These are phyloP conservation scores for Urechis unicinctus DNA, from an alignment of 2,888 invertebrate genomes.

Conservation along the genomic window DNA sequence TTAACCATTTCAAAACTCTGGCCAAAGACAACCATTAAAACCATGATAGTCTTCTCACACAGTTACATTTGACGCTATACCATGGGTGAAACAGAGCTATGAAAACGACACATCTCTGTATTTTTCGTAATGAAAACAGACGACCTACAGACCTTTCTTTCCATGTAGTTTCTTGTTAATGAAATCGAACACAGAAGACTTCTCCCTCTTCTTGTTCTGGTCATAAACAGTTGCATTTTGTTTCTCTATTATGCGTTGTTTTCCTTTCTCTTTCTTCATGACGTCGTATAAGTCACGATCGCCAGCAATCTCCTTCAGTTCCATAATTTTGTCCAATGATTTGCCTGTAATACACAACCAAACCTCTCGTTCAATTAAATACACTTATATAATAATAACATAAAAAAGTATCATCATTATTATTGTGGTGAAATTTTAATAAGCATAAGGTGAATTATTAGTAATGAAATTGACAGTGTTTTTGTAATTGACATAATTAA, in stretches of 20 bases:
- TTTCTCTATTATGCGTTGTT: conserved; percentile 25
- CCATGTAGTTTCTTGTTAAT: conserved; percentile 40
- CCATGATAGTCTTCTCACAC: too few species aligned
- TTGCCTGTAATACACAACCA: conserved; percentile 29
- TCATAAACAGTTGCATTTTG: conserved; percentile 17
- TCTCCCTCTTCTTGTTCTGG: conserved; percentile 2
- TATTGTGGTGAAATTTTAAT: background rate
- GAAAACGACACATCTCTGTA: too few species aligned
- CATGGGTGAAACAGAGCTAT: too few species aligned
- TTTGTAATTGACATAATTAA: too few species aligned
- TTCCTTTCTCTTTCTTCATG: conserved; percentile 36
- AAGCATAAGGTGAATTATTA: background rate
- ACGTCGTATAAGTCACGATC: conserved; percentile 41
- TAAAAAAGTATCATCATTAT: background rate
- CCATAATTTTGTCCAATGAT: conserved; percentile 47
- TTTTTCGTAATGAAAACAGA: too few species aligned
- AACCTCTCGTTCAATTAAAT: background rate
- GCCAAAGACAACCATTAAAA: too few species aligned
- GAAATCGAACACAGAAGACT: conserved; percentile 37
- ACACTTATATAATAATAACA: background rate
- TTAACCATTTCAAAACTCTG: too few species aligned
- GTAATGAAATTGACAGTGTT: too few species aligned
- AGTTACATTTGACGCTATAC: too few species aligned
- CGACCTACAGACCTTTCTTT: conserved; percentile 45
- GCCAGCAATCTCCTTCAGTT: conserved; percentile 39